Evolutionary conservation across 2,888 invertebrate genomes (phyloP).

Genomic region (Eupithecia vulgata): DNA sequence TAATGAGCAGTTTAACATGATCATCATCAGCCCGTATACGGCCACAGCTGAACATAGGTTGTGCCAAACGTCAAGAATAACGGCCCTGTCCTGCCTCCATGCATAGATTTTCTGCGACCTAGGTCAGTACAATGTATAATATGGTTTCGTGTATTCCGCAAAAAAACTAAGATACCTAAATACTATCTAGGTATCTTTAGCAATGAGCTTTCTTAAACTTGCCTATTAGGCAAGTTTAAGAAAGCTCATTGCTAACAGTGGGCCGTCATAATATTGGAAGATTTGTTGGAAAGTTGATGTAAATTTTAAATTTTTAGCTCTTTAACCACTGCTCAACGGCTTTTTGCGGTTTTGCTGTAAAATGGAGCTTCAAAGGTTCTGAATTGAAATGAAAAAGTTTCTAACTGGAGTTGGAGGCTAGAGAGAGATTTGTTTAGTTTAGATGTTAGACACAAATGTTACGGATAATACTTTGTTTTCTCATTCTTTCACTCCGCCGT

Average conservation of each 20-base stretch:
- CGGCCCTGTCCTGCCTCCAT: too few species aligned
- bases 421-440: background rate
- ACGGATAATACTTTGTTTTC: background rate
- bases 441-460: background rate
- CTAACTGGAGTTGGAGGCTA: background rate
- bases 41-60: too few species aligned
- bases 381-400: conserved; percentile 28
- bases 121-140: too few species aligned
- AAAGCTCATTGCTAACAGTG: background rate
- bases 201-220: too few species aligned
- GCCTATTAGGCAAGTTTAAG: background rate
- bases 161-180: background rate
- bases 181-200: too few species aligned
- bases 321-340: conserved; percentile 11
- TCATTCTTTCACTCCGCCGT: background rate
- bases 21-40: too few species aligned
- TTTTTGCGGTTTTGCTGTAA: conserved; percentile 30
- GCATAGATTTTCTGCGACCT: too few species aligned
- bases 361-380: conserved; percentile 28
- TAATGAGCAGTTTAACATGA: too few species aligned
- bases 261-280: background rate
- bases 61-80: too few species aligned
- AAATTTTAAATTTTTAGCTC: conserved; percentile 7
- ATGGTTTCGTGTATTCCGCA: too few species aligned
- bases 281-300: background rate